A percentile compares a stretch with the other conserved stretches of the same genome.
phyloP scores from a whole-genome alignment of 2,888 invertebrate species.

The Hydriomena furcata region DNA sequence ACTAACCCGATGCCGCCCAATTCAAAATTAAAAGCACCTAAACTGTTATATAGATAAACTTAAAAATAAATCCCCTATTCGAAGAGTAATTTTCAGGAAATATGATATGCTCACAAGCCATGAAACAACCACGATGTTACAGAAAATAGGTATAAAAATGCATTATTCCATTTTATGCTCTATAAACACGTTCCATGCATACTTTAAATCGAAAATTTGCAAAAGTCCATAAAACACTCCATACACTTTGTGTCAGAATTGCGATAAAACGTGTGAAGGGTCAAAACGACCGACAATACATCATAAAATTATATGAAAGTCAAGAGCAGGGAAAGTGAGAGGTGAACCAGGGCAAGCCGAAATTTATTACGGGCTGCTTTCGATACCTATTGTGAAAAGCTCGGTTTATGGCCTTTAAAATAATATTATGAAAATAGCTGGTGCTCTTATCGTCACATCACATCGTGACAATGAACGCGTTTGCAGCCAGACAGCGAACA shows the following conservation, averaged over 20 bases:
- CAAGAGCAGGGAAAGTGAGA: constrained; percentile 78
- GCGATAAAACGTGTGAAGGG: constrained; percentile 80
- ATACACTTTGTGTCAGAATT: constrained; percentile 52
- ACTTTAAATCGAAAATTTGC: constrained; percentile 63
- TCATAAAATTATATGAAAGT: constrained; percentile 83
- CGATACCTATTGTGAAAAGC: constrained; percentile 77
- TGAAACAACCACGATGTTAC: constrained; percentile 16
- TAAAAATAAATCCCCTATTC: background rate
- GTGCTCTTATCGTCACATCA: constrained; percentile 50
- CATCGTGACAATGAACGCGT: constrained; percentile 17
- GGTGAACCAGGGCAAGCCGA: constrained; percentile 66
- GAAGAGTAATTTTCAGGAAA: constrained; percentile 11
- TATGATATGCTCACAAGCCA: constrained; percentile 17
- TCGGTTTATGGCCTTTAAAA: constrained; percentile 69
- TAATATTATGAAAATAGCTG: constrained; percentile 65
- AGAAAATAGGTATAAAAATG: constrained; percentile 20
- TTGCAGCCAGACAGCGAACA: constrained; percentile 18
- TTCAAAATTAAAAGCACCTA: too few species aligned
- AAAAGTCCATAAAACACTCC: constrained; percentile 46
- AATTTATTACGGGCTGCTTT: constrained; percentile 80
- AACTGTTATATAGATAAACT: too few species aligned
- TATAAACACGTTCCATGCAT: constrained; percentile 57
- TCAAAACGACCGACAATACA: constrained; percentile 77
- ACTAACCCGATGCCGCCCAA: too few species aligned
- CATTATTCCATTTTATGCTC: constrained; percentile 49